A percentile compares a stretch with the other conserved stretches of the same genome.
Conservation (phyloP, 1,140 invertebrate species). For the Hylyphantes graminicola region DNA sequence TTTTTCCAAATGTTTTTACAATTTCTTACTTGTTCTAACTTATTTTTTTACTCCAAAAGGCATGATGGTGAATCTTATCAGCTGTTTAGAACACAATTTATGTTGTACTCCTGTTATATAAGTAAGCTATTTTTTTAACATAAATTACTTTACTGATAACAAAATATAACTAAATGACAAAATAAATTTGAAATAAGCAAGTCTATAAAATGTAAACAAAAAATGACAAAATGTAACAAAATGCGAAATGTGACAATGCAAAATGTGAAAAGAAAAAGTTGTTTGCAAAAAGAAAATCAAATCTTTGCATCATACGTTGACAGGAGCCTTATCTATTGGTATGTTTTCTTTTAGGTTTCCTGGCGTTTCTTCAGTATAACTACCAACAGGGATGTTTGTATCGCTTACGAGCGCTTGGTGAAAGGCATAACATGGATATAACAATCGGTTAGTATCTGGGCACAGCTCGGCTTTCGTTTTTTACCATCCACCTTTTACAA, state of each 20-base stretch:
- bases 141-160: too few relatives aligned
- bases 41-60: constrained; percentile 67
- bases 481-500: too few relatives aligned
- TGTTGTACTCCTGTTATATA: constrained; percentile 92
- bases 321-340: neutral
- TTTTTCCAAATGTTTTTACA: neutral
- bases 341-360: constrained; percentile 76
- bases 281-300: neutral
- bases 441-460: constrained; percentile 76
- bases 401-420: constrained; percentile 92
- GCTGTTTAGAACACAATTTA: constrained; percentile 89
- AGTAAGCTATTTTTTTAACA: constrained; percentile 73
- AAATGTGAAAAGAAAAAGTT: too few relatives aligned
- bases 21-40: neutral
- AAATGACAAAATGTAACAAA: too few relatives aligned
- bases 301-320: neutral
- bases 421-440: constrained; percentile 98
- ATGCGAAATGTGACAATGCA: too few relatives aligned
- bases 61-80: constrained; percentile 92
- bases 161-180: too few relatives aligned
- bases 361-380: constrained; percentile 89
- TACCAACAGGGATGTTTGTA: constrained; percentile 98
- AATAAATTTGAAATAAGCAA: too few relatives aligned
- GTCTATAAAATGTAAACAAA: neutral
- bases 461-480: neutral